Evolutionary conservation across 2,888 invertebrate genomes (phyloP), one percentile per base, ranked within the genome.

Genomic region (Cataglyphis altisquamis): DNA sequence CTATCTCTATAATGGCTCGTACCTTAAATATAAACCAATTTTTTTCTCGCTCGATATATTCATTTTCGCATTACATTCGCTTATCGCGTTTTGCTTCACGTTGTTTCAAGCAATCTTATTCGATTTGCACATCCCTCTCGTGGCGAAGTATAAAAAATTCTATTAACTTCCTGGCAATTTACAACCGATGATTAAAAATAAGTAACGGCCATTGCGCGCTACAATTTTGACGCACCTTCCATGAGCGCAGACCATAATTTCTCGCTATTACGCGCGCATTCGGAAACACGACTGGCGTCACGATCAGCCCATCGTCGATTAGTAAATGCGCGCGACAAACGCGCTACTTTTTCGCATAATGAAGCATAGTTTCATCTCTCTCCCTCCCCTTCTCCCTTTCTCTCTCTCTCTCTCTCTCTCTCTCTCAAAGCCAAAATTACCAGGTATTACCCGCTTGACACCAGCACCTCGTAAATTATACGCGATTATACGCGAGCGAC

Each of bases 161-260:
- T 60, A 60, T 32, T 60, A 80, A 80, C 78, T 60, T 80, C 73
- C 45, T 60, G 60, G 73, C 60, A 72, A 80, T 60, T 72, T 60
- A 60, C 72, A 80, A 73, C 73, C 73, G 8, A 36, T 39, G 78
- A 80, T 80, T 80, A 80, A 80, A 80, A 80, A 45, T 70, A 60
- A 67, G 36, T 73, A 73, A 73, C 78, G 78, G 78, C 73, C 18
- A 25, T 18, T 6, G 48, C n/a, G 78, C 41, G 55, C 41, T 41
- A 8, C 55, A 77, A 77, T 60, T 78, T 80, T 80, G 72, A 48
- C 25, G 78, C 73, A 55, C 41, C 72, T 70, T 57, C 57, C 32
- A 6, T 72, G 15, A n/a, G n/a, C 73, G 36, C 78, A 60, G 45
- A 36, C 73, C 60, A 25, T 80, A 80, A 80, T 80, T 80, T 45